These are phyloP conservation scores for Trypoxylon attenuatum DNA, from an alignment of 2,888 invertebrate genomes.

Conservation along the genomic window DNA sequence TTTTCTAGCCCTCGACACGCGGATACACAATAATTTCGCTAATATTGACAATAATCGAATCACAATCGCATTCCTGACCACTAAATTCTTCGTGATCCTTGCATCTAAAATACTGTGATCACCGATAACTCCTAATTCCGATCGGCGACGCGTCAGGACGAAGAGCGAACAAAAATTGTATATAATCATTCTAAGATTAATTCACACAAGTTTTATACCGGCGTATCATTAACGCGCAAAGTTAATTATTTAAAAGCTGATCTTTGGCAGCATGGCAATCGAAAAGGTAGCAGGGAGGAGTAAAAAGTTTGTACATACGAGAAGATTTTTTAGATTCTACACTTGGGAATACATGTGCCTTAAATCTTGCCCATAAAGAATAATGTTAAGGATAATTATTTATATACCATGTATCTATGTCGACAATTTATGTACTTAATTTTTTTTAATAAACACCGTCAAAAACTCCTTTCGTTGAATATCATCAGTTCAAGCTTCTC, in stretches of 20 bases:
- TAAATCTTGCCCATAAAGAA: constrained; percentile 67
- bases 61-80: constrained; percentile 23
- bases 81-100: too few species aligned
- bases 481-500: background rate
- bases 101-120: too few species aligned
- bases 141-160: too few species aligned
- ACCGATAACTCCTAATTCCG: too few species aligned
- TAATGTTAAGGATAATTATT: constrained; percentile 65
- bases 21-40: constrained; percentile 27
- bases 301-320: constrained; percentile 65
- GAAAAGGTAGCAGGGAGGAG: constrained; percentile 12
- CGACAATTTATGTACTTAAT: constrained; percentile 54
- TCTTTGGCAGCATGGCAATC: too few species aligned
- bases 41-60: background rate
- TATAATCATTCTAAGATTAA: constrained; percentile 36
- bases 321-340: constrained; percentile 50
- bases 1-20: constrained; percentile 30
- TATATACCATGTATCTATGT: constrained; percentile 57
- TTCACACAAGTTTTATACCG: constrained; percentile 10
- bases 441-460: constrained; percentile 48
- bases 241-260: constrained; percentile 45
- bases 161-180: constrained; percentile 29
- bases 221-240: constrained; percentile 29
- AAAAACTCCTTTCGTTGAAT: constrained; percentile 6
- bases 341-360: constrained; percentile 64